phyloP scores from a whole-genome alignment of 1,140 invertebrate species.

The Aphelenchoides besseyi region DNA sequence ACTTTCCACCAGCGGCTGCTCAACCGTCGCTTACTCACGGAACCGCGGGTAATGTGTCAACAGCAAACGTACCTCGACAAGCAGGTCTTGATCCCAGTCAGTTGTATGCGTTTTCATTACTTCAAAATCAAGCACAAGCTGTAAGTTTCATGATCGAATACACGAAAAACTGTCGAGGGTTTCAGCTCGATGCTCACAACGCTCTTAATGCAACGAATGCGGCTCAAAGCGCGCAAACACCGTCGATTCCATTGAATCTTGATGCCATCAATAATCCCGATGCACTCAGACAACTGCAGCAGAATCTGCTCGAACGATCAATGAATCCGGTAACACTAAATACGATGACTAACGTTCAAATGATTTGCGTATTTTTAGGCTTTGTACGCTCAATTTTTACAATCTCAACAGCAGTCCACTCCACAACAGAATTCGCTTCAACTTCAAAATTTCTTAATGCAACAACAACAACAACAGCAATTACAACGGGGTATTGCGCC shows the following conservation, averaged over 20 bases:
- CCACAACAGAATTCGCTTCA: conserved; percentile 18
- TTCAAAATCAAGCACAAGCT: conserved; percentile 9
- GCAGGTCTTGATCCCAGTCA: neutral
- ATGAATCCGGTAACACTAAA: conserved; percentile 7
- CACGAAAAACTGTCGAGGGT: too few relatives aligned
- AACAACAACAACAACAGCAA: conserved; percentile 19
- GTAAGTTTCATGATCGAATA: neutral
- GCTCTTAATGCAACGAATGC: neutral
- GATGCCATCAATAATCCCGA: neutral
- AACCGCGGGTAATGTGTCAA: neutral
- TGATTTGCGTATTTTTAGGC: neutral
- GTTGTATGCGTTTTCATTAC: neutral
- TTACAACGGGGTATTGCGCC: conserved; percentile 6
- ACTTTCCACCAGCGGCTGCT: neutral
- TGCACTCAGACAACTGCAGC: neutral
- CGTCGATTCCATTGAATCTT: neutral
- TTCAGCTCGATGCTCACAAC: conserved; percentile 10
- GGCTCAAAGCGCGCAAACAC: neutral
- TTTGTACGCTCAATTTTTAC: neutral
- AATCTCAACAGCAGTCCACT: neutral
- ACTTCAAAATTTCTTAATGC: neutral
- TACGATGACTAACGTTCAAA: neutral
- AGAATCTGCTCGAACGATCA: neutral
- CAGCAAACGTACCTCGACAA: neutral
- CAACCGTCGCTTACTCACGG: conserved; percentile 1